These are phyloP conservation scores for Nasonovia ribisnigri DNA, from an alignment of 2,888 invertebrate genomes.

Conservation along the genomic window DNA sequence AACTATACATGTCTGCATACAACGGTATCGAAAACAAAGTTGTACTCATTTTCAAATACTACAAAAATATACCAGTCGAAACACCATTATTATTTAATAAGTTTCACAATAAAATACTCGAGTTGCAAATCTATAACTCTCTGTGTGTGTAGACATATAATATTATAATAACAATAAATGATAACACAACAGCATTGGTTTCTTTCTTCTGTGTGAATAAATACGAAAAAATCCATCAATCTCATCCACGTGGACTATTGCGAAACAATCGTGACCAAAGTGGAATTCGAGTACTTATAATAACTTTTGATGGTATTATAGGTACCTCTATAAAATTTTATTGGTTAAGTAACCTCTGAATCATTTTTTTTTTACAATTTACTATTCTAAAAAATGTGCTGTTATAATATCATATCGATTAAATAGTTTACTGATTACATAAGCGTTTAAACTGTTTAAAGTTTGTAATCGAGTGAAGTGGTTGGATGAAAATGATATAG, in stretches of 20 bases:
- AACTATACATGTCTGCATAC: background rate
- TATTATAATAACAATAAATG: background rate
- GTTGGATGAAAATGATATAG: background rate
- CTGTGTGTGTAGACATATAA: background rate
- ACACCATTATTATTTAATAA: background rate
- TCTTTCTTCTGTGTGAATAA: background rate
- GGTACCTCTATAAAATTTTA: background rate
- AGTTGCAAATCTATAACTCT: background rate
- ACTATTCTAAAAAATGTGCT: background rate
- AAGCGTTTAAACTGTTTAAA: background rate
- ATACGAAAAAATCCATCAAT: conserved; percentile 1
- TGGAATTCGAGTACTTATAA: background rate
- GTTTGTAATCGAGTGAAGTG: background rate
- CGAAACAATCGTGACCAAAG: conserved; percentile 6
- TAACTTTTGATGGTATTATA: background rate
- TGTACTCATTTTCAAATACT: background rate
- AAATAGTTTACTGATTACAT: background rate
- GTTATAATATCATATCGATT: background rate
- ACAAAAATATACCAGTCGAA: background rate
- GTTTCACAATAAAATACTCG: background rate
- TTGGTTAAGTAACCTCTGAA: background rate
- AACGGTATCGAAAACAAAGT: background rate
- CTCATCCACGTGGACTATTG: background rate
- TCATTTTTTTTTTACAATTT: background rate
- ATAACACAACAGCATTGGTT: background rate